A percentile compares a stretch with the other conserved stretches of the same genome.
Evolutionary conservation across 2,797 vertebrate species (phyloP).

Genomic region (Bufotes viridis): DNA sequence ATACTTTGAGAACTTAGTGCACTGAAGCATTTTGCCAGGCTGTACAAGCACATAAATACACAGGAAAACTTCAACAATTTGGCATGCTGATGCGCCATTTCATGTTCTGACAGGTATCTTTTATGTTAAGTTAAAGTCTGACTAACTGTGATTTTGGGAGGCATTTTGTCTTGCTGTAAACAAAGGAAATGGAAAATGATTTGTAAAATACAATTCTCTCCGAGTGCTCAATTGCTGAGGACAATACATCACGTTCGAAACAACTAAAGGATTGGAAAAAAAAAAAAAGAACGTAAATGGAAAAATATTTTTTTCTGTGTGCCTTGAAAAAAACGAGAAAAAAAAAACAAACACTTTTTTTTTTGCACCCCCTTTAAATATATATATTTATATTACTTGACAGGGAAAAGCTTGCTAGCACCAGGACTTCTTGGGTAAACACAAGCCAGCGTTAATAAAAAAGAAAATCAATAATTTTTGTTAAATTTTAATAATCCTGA

Average conservation of each 20-base stretch:
- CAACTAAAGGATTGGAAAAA: constrained; percentile 36
- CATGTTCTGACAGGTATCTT: constrained; percentile 74
- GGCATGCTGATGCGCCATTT: constrained; percentile 71
- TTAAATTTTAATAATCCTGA: constrained; percentile 85
- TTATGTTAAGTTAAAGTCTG: constrained; percentile 74
- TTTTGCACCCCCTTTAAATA: constrained; percentile 34
- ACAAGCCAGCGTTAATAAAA: constrained; percentile 75
- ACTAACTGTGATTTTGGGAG: constrained; percentile 71
- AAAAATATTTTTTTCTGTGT: constrained; percentile 54
- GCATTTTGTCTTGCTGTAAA: constrained; percentile 66
- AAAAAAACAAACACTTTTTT: not conserved
- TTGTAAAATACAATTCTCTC: constrained; percentile 67
- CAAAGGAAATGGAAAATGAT: constrained; percentile 73
- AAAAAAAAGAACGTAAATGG: constrained; percentile 55
- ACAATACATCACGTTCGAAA: constrained; percentile 66
- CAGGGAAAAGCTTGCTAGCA: constrained; percentile 64
- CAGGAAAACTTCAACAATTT: constrained; percentile 72
- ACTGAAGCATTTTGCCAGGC: constrained; percentile 71
- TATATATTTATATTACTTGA: constrained; percentile 59
- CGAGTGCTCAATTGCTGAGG: constrained; percentile 66
- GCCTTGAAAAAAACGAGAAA: constrained; percentile 10
- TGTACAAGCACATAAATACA: constrained; percentile 73
- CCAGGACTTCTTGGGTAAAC: constrained; percentile 74
- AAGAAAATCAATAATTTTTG: constrained; percentile 82
- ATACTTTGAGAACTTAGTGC: constrained; percentile 75